Conservation (phyloP, 2,113 vertebrate species). For the Entomyzon cyanotis region DNA sequence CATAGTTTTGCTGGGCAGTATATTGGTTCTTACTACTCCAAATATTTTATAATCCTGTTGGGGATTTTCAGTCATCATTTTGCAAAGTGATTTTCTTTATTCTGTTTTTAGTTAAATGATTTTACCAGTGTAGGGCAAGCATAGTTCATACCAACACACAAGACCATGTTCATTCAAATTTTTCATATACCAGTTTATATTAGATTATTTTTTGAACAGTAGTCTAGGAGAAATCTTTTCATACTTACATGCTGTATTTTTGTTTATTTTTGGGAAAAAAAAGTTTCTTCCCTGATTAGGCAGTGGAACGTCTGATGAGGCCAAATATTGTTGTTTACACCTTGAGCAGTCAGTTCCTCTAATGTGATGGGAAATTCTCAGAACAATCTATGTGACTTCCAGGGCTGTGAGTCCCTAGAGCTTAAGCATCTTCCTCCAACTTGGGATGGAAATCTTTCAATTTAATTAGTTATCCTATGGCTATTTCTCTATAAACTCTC, state of each 20-base stretch:
- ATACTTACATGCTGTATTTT: background rate
- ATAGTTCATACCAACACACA: background rate
- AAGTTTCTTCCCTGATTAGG: background rate
- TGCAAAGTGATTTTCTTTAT: background rate
- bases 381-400: background rate
- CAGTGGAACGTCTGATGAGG: background rate
- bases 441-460: conserved; percentile 36
- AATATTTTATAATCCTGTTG: background rate
- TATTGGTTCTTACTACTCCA: background rate
- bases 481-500: conserved; percentile 61
- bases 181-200: background rate
- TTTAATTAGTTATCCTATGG: conserved; percentile 61
- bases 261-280: background rate
- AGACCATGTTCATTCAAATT: background rate
- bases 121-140: background rate
- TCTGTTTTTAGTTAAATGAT: background rate
- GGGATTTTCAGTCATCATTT: background rate
- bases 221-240: background rate
- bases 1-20: background rate
- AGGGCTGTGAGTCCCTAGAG: background rate
- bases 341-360: background rate
- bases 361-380: background rate
- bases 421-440: background rate
- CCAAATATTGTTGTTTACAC: background rate
- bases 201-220: background rate